Evolutionary conservation across 2,888 invertebrate species (phyloP).

Genomic region (Pecten maximus): DNA sequence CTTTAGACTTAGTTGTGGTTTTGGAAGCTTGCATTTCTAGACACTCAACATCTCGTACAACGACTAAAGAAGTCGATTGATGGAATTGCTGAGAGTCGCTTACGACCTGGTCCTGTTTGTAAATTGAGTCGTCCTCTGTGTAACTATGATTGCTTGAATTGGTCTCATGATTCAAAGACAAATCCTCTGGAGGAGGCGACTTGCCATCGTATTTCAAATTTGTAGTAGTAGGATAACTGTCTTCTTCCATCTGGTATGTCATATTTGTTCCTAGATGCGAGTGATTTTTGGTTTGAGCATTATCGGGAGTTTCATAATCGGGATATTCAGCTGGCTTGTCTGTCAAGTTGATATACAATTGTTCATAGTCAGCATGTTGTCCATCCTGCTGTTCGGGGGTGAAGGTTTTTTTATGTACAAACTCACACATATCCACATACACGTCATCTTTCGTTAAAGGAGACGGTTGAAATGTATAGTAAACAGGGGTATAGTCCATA

Average conservation of each 20-base stretch:
- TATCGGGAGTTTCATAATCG: not conserved
- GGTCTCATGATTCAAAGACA: not conserved
- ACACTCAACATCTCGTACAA: not conserved
- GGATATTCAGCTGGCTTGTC: not conserved
- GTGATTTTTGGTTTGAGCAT: not conserved
- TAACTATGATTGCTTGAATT: conserved; percentile 4
- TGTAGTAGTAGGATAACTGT: not conserved
- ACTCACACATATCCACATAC: conserved; percentile 16
- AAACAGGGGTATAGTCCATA: not conserved
- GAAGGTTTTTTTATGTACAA: not conserved
- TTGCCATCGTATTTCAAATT: not conserved
- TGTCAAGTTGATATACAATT: not conserved
- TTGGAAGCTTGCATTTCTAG: not conserved
- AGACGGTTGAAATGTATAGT: not conserved
- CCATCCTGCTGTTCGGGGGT: not conserved
- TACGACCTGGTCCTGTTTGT: not conserved
- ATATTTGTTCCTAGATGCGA: not conserved
- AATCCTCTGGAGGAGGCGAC: not conserved
- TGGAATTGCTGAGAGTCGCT: not conserved
- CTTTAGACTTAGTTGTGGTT: not conserved
- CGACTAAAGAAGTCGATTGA: not conserved
- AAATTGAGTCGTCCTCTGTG: not conserved
- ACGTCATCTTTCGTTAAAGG: not conserved
- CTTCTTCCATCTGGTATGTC: not conserved
- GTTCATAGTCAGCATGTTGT: not conserved